Percentiles rank a stretch among this genome's conserved stretches.
phyloP scores from a whole-genome alignment of 2,113 vertebrate species.

The Gopherus flavomarginatus region DNA sequence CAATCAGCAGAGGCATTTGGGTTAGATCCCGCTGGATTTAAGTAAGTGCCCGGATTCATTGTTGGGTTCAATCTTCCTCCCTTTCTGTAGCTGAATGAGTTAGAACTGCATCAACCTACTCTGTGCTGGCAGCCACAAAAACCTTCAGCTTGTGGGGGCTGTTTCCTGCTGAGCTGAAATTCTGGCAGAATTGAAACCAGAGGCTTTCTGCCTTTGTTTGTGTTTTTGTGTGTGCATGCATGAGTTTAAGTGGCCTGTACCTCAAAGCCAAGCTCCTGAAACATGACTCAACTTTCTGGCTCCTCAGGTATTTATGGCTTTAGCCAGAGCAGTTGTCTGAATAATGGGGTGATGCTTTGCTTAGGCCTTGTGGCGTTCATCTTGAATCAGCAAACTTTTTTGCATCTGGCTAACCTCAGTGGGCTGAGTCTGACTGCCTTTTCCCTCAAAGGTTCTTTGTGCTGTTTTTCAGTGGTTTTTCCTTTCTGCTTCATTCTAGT shows the following conservation, averaged over 20 bases:
- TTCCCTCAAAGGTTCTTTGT: neutral
- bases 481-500: neutral
- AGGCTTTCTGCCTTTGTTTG: neutral
- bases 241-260: neutral
- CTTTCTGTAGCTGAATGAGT: neutral
- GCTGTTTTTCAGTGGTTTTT: neutral
- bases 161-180: neutral
- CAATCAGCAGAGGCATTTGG: neutral
- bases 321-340: no score
- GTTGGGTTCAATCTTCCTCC: neutral
- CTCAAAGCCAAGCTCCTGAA: neutral
- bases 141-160: neutral
- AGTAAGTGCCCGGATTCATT: neutral
- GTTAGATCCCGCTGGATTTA: neutral
- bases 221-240: neutral
- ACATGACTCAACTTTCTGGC: neutral
- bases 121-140: neutral
- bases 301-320: no score
- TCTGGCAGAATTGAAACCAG: neutral
- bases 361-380: no score
- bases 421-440: neutral
- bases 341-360: neutral
- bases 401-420: slow-evolving; percentile 2
- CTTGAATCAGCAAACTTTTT: neutral
- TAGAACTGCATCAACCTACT: neutral